These are phyloP conservation scores for Liodrosophila aerea DNA, from an alignment of 2,888 invertebrate genomes.

Conservation along the genomic window DNA sequence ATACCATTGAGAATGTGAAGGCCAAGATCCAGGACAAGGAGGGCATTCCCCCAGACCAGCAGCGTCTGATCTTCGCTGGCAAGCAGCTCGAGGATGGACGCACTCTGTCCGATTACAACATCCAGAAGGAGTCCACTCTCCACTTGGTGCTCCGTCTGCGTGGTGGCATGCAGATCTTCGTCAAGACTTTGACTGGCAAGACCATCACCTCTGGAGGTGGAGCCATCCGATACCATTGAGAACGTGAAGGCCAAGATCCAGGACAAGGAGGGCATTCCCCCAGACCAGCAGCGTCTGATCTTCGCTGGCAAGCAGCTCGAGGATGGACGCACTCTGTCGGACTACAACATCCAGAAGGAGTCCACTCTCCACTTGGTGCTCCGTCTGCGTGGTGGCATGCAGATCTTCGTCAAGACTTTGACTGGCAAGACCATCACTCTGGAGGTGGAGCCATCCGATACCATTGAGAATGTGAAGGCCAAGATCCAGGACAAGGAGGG, in stretches of 20 bases:
- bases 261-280: slow-evolving; percentile 43
- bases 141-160: slow-evolving; percentile 34
- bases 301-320: slow-evolving; percentile 43
- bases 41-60: slow-evolving; percentile 46
- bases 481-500: slow-evolving; percentile 45
- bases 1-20: slow-evolving; percentile 37
- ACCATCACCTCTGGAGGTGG: slow-evolving; percentile 42
- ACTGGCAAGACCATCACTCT: slow-evolving; percentile 44
- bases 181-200: slow-evolving; percentile 45
- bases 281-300: slow-evolving; percentile 48
- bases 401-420: slow-evolving; percentile 40
- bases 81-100: slow-evolving; percentile 44
- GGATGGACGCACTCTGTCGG: slow-evolving; percentile 37
- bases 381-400: slow-evolving; percentile 43
- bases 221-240: slow-evolving; percentile 36
- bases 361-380: slow-evolving; percentile 35
- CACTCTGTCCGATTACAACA: slow-evolving; percentile 41
- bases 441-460: slow-evolving; percentile 39
- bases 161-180: slow-evolving; percentile 45
- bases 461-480: slow-evolving; percentile 38
- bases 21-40: slow-evolving; percentile 47
- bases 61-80: slow-evolving; percentile 43
- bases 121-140: slow-evolving; percentile 39
- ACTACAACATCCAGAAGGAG: slow-evolving; percentile 44
- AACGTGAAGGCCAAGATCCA: slow-evolving; percentile 43